A percentile compares a stretch with the other conserved stretches of the same genome.
phyloP scores from a whole-genome alignment of 64 coral and sea anemone genomes.

The Orbicella faveolata region DNA sequence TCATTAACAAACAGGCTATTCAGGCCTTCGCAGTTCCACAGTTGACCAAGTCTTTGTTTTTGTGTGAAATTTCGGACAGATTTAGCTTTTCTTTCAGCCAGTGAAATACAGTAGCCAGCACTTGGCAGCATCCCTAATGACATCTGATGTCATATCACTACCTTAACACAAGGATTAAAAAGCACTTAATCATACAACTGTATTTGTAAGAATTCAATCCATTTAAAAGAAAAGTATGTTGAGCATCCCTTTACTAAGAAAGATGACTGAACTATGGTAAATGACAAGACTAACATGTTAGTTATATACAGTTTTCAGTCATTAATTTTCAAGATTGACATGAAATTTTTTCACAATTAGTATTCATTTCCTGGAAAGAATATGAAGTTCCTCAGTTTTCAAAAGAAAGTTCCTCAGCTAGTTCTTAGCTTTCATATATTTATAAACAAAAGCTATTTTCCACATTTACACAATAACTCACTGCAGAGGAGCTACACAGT shows the following conservation, averaged over 20 bases:
- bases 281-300: background rate
- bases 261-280: background rate
- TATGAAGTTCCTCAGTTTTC: no score
- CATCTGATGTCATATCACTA: background rate
- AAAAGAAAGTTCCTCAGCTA: no score
- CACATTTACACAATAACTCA: background rate
- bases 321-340: background rate
- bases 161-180: background rate
- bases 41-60: no score
- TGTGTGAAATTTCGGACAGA: no score
- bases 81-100: no score
- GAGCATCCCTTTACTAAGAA: background rate
- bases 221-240: background rate
- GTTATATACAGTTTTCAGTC: background rate
- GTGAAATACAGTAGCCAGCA: no score
- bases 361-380: no score
- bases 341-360: background rate
- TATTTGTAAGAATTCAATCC: background rate
- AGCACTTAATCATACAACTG: background rate
- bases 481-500: background rate
- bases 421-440: no score
- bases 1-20: no score
- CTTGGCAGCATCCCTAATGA: background rate
- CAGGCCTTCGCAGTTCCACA: no score
- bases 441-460: background rate